Percentiles rank a stretch among this genome's conserved stretches.
phyloP scores from a whole-genome alignment of 2,888 invertebrate species.

The Proisotoma minuta region DNA sequence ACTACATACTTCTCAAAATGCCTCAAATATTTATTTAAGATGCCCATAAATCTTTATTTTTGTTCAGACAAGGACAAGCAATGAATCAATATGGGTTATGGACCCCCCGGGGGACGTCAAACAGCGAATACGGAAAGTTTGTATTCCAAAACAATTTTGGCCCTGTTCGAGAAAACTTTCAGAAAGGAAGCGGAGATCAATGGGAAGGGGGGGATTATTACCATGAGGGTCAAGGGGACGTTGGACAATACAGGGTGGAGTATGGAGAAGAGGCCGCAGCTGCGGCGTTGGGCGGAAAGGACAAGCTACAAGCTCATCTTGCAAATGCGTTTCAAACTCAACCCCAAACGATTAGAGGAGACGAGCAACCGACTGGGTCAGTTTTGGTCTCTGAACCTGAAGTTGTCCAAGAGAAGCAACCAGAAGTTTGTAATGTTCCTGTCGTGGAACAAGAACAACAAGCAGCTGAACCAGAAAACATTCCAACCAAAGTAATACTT shows the following conservation, averaged over 20 bases:
- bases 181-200: neutral
- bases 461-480: no score
- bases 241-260: slow-evolving; percentile 21
- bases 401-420: neutral
- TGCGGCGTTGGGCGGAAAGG: slow-evolving; percentile 25
- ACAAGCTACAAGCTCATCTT: slow-evolving; percentile 22
- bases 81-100: slow-evolving; percentile 23
- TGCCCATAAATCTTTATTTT: no score
- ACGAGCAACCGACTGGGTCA: no score
- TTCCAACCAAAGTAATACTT: no score
- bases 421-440: no score
- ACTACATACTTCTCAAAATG: no score
- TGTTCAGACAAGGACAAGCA: no score
- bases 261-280: slow-evolving; percentile 32
- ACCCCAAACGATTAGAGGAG: neutral
- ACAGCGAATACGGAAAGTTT: slow-evolving; percentile 37
- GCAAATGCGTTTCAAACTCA: neutral
- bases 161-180: neutral
- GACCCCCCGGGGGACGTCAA: slow-evolving; percentile 27
- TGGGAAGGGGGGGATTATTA: neutral
- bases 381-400: neutral
- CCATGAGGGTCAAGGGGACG: slow-evolving; percentile 23
- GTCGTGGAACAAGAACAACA: no score
- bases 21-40: no score
- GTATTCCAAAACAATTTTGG: neutral